Evolutionary conservation across 2,888 invertebrate genomes (phyloP), one percentile per base, ranked within the genome.

Genomic region (Gibbula magus): DNA sequence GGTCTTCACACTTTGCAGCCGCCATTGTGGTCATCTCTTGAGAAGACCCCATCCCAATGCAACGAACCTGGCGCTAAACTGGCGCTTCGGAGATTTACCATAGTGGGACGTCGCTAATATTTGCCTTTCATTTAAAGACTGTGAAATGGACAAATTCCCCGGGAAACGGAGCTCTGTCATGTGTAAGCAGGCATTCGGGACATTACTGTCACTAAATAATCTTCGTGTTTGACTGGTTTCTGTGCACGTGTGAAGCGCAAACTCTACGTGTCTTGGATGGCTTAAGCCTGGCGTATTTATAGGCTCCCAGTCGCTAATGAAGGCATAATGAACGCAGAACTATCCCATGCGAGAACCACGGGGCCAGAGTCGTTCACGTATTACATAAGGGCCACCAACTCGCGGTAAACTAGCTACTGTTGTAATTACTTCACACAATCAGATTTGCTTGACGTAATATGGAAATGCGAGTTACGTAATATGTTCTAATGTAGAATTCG

Each of bases 91-190:
- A 20, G 70, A 70, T 70, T 70, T 35, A 70, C 70, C 35, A 70
- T 35, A 70, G 70, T 35, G 35, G 35, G 35, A 70, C 70, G 35
- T 5, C 35, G 70, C 70, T 70, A 70, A 70, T 70, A 70, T 70
- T 70, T 70, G 70, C 32, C 39, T 70, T 70, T 70, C 70, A 70
- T 70, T 70, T 70, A 35, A 70, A 70, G 70, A 35, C 70, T 18
- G 70, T 20, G 20, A 70, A 70, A 70, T 20, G 70, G 39, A 29
- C 70, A 70, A 32, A 32, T 20, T 70, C 32, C 45, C 39, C 70
- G 35, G 39, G 70, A 70, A 70, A 35, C 32, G 20, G 29, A 13
- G 70, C 13, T 35, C 70, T 70, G 70, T 20, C 70, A 70, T 35
- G 70, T 70, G 70, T 35, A 70, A 18, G 70, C 29, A n/a, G 29